Evolutionary conservation across 2,113 vertebrate species (phyloP).

Genomic region (Amphilophus citrinellus): DNA sequence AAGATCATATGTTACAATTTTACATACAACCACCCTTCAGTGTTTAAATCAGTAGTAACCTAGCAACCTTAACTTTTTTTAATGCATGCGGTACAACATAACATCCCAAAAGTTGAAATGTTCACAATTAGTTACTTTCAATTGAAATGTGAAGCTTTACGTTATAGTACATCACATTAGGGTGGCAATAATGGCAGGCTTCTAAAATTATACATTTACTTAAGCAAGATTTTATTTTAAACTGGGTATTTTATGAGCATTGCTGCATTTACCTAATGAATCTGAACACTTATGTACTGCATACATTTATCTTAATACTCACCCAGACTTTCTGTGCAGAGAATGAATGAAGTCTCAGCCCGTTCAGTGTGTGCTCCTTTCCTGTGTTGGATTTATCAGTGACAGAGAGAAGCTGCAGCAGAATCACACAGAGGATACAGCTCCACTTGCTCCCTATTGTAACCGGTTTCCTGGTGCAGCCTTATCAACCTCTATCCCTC

Average conservation of each 20-base stretch:
- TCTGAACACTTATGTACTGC: not conserved
- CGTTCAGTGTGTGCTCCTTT: constrained; percentile 50
- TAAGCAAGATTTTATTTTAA: not conserved
- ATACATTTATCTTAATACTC: not conserved
- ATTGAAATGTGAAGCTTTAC: not conserved
- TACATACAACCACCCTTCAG: not conserved
- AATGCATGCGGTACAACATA: not conserved
- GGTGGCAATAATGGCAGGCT: not conserved
- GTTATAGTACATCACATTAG: not conserved
- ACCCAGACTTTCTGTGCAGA: not conserved
- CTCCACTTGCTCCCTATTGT: constrained; percentile 21
- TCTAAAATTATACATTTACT: not conserved
- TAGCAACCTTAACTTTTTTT: not conserved
- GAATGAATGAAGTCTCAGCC: constrained; percentile 42
- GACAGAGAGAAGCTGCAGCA: constrained; percentile 53
- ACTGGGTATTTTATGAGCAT: not conserved
- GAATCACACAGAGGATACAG: constrained; percentile 28
- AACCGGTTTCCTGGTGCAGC: constrained; percentile 24
- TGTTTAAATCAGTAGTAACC: not conserved
- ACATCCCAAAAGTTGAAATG: not conserved
- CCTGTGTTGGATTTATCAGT: constrained; percentile 64
- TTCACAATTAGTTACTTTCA: not conserved
- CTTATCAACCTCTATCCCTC: constrained; percentile 68
- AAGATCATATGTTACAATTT: not conserved
- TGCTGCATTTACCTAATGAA: not conserved